Percentiles rank a stretch among this genome's conserved stretches.
Conservation (phyloP, 2,113 vertebrate genomes). For the Suncus etruscus region DNA sequence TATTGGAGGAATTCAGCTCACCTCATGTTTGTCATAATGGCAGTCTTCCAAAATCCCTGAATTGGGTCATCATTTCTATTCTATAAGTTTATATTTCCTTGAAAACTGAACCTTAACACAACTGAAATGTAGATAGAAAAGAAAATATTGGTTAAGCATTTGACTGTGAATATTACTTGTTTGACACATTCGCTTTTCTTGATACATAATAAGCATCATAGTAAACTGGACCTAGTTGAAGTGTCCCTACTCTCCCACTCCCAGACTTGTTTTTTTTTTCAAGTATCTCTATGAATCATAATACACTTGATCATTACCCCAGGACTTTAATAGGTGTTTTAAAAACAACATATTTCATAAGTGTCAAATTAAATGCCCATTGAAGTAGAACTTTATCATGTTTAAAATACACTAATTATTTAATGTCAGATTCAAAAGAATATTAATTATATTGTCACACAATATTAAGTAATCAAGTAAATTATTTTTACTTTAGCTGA, state of each 20-base stretch:
- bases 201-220: neutral
- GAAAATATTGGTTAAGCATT: neutral
- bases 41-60: neutral
- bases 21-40: neutral
- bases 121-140: neutral
- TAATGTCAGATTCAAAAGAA: neutral
- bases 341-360: neutral
- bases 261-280: neutral
- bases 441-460: neutral
- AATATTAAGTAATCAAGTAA: neutral
- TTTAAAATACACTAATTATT: conserved; percentile 5
- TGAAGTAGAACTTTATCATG: neutral
- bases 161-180: conserved; percentile 7
- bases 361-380: neutral
- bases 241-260: neutral
- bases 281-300: neutral
- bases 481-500: neutral
- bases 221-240: neutral
- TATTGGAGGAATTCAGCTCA: neutral
- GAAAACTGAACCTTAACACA: neutral
- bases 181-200: neutral
- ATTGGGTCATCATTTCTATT: neutral
- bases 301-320: neutral
- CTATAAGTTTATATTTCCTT: conserved; percentile 16
- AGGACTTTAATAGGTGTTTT: neutral